Base-by-base conservation (phyloP, 1,140 invertebrate species). In the Drosophila grimshawi region DNA sequence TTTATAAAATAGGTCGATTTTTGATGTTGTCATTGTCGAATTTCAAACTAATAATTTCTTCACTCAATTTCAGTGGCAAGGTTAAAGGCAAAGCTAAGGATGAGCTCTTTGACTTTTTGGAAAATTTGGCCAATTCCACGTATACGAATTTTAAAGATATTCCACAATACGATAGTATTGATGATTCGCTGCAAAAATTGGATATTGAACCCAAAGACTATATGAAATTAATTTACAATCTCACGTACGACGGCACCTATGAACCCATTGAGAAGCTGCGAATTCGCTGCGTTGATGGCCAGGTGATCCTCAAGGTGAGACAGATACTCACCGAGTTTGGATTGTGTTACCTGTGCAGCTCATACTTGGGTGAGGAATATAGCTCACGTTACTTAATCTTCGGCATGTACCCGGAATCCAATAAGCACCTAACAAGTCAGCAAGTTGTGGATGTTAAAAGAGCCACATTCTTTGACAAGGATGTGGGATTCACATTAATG, bases 271-370 rank as follows among this genome's bases (percentile, higher is more conserved):
- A 76, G 27, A 70, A 71, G 6, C 48, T 71, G 48, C 66, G 68
- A 2, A 78, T 76, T 0, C 74, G 74, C 2, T 71, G 82, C 35
- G 66, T 78, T 6, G 90, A 90, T 49, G 86, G 85, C 2, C 59
- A 74, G 60, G 37, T 70, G 0, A 73, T 73, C 33, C 79, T 91
- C 7, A 63, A 74, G 29, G 64, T 71, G 0, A 73, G 85, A 2
- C 91, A 92, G 56, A 79, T 92, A 7, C 72, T 92, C 0, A 92
- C 92, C 0, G 92, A 92, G 62, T 91, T 78, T 39, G 92, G 92
- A 3, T 43, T 92, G 7, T 92, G 92, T 39, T 92, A 92, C 37
- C 32, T 88, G 39, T 70, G 80, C 2, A 92, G 92, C 35, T 80
- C 78, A 1, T 71, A 60, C 3, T 32, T 92, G 45, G 64, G 78